Base-by-base conservation (phyloP, 2,797 vertebrate genomes). In the Acanthurus leucopareius region DNA sequence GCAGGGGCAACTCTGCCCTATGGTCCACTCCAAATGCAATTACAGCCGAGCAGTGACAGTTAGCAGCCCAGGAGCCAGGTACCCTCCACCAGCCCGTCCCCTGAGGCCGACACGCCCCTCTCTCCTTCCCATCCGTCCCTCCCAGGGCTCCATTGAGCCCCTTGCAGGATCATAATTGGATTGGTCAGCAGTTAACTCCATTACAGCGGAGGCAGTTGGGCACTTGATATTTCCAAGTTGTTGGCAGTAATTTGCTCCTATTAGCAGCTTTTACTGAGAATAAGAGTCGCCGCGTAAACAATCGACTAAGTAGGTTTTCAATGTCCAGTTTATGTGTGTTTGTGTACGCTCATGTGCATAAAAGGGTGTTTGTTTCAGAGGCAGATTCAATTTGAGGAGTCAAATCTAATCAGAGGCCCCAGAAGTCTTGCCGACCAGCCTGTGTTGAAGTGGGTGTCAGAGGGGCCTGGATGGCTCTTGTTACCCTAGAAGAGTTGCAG, bases 221-320 rank as follows among this genome's bases (percentile, higher is more conserved):
- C 95, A 96, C 96, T 97, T 96, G 95, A 97, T 92, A 95, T 95
- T 94, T 96, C 93, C 94, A 95, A 96, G 95, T 94, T 95, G 95
- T 96, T 95, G 94, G 94, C 92, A 91, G 93, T 96, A 96, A 97
- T 96, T 95, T 95, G 95, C 93, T 91, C 95, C 94, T 95, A 97
- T 97, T 96, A 97, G 95, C 95, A 95, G 96, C 94, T 96, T 93
- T 95, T 92, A 93, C 70, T 20, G 82, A 93, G 95, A 96, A 94
- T 95, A 96, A 95, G 95, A 96, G 96, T 96, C 96, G 90, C 90
- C 80, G 62, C 62, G 69, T 86, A 93, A 93, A 94, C 92, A 93
- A 80, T 84, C 79, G 75, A 84, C 88, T 73, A 62, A 88, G 84
- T 68, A 83, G 72, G 88, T 84, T 83, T 85, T 90, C 75, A 51